Percentiles rank a stretch among this genome's conserved stretches.
These are phyloP conservation scores for Metallyticus violacea DNA, from an alignment of 2,888 invertebrate genomes.

Conservation along the genomic window DNA sequence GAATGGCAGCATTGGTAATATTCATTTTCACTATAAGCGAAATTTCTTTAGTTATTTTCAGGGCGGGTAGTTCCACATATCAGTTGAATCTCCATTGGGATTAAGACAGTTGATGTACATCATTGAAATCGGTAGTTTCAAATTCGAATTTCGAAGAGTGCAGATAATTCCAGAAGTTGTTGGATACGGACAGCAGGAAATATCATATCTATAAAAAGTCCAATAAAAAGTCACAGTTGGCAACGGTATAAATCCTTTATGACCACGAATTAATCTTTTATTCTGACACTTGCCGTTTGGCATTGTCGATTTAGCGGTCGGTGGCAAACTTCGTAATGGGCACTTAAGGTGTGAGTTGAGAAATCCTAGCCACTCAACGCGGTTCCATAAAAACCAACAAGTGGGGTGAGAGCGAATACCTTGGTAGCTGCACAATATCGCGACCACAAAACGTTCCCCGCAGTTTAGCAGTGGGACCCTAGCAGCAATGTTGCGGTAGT, in stretches of 20 bases:
- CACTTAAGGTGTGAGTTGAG: not conserved
- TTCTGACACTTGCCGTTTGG: not conserved
- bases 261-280: not conserved
- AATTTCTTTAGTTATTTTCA: too few relatives aligned
- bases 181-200: too few relatives aligned
- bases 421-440: not conserved
- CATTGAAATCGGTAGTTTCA: too few relatives aligned
- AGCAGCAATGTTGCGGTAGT: not conserved
- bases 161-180: too few relatives aligned
- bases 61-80: too few relatives aligned
- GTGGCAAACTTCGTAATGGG: not conserved
- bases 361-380: not conserved
- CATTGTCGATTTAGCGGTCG: too few relatives aligned
- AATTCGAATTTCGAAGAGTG: too few relatives aligned
- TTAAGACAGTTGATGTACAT: too few relatives aligned
- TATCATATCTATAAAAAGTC: not conserved
- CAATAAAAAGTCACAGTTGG: not conserved
- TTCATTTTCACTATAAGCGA: too few relatives aligned
- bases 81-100: too few relatives aligned
- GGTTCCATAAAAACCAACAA: conserved; percentile 5
- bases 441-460: not conserved
- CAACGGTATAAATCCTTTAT: not conserved
- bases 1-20: too few relatives aligned
- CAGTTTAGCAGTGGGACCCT: not conserved
- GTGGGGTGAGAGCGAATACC: not conserved